Evolutionary conservation across 1,140 invertebrate species (phyloP).

Genomic region (Cardiocondyla obscurior): DNA sequence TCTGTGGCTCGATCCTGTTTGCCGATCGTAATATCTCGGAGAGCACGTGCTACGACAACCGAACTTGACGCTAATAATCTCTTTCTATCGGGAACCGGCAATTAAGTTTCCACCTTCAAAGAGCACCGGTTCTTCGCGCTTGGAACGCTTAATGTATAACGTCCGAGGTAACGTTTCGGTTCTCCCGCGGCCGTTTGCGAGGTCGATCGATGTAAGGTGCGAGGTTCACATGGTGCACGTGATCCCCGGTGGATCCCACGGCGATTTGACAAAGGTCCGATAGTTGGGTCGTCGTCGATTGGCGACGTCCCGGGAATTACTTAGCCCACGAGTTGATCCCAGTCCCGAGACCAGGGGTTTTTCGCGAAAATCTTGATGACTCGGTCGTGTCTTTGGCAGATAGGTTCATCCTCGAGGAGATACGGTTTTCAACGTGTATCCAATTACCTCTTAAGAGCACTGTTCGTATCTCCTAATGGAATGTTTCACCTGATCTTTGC

Average conservation of each 20-base stretch:
- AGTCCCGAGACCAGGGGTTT: constrained; percentile 2
- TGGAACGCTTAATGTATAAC: background rate
- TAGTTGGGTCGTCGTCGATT: constrained; percentile 40
- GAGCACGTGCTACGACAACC: constrained; percentile 21
- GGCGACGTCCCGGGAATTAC: constrained; percentile 35
- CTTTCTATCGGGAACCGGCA: constrained; percentile 7
- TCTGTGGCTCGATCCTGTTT: constrained; percentile 38
- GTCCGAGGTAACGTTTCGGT: background rate
- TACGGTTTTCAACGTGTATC: constrained; percentile 20
- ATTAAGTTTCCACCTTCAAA: background rate
- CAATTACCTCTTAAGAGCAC: constrained; percentile 11
- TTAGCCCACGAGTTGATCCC: constrained; percentile 44
- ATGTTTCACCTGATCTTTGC: background rate
- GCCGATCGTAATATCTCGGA: constrained; percentile 55
- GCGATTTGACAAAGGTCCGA: constrained; percentile 35
- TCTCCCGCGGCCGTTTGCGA: background rate
- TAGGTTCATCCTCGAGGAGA: constrained; percentile 21
- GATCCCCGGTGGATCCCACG: constrained; percentile 13
- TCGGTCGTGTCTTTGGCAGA: constrained; percentile 6
- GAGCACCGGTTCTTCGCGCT: too few relatives aligned
- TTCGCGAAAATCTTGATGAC: constrained; percentile 43
- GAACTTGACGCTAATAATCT: constrained; percentile 10
- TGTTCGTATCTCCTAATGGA: background rate
- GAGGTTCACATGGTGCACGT: constrained; percentile 38
- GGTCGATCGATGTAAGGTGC: constrained; percentile 45